Evolutionary conservation across 2,797 vertebrate genomes (phyloP), one percentile per base, ranked within the genome.

Genomic region (Pseudotriccus pelzelni): DNA sequence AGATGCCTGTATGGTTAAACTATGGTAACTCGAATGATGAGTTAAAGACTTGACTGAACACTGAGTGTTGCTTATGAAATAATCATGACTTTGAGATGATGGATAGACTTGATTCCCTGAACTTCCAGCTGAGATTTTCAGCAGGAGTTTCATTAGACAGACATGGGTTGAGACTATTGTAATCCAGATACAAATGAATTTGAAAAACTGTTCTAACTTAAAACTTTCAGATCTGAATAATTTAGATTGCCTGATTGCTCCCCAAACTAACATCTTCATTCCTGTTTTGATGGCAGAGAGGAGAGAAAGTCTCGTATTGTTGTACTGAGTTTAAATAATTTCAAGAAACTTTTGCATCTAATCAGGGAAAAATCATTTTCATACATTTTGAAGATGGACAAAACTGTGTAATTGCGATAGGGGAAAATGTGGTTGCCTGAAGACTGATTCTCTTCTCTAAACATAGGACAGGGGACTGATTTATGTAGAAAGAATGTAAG

Each of bases 51-150:
- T 96, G 96, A 98, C 92, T 97, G 97, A 98, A 96, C 97, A 97
- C 89, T 79, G 95, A 97, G 94, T 92, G 91, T 95, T 96, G 73
- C 97, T 98, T 97, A 98, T 98, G 97, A 98, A 98, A 98, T 97
- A 98, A 97, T 98, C 97, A 98, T 97, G 97, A 97, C 46, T 95
- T 85, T 93, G 84, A 91, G 95, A 94, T 97, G 96, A 97, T 97
- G 81, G 97, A 97, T 97, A 87, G 85, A 90, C 92, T 90, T 84
- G 97, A 97, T 97, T 97, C 95, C 69, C 94, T 86, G 89, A 97
- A 97, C 94, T 97, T 98, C 97, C 98, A 97, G 96, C 97, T 95
- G 97, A 97, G 97, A 96, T 96, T 98, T 98, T 96, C 97, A 97
- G 97, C 96, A 60, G 95, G 97, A 97, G 95, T 93, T 98, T 97